phyloP scores from a whole-genome alignment of 1,140 invertebrate genomes.

The Chlorops oryzae region DNA sequence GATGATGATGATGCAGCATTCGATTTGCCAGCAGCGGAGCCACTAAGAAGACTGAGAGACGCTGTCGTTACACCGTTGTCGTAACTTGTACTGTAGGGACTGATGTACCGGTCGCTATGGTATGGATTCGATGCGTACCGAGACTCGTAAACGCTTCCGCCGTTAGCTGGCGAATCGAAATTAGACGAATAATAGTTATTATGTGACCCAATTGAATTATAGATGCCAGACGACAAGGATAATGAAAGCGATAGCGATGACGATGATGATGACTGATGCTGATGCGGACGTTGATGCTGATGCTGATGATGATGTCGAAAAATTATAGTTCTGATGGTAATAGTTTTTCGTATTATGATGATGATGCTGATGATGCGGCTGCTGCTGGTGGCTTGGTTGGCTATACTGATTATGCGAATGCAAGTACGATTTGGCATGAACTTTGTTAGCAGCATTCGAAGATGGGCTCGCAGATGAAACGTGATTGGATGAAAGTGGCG shows the following conservation, averaged over 20 bases:
- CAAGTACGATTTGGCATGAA: too few species aligned
- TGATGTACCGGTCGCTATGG: slow-evolving; percentile 37
- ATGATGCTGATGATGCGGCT: background rate
- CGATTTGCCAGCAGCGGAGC: slow-evolving; percentile 1
- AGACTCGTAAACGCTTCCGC: slow-evolving; percentile 30
- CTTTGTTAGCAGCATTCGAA: slow-evolving; percentile 1
- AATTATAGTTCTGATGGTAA: too few species aligned
- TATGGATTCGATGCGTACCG: slow-evolving; percentile 24
- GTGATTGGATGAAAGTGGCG: background rate
- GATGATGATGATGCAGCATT: slow-evolving; percentile 23
- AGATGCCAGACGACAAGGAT: background rate
- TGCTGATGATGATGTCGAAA: background rate
- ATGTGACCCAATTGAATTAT: background rate
- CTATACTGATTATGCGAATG: background rate
- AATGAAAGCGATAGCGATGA: background rate
- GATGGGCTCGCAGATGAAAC: too few species aligned
- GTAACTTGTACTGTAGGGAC: slow-evolving; percentile 43
- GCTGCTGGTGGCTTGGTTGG: background rate
- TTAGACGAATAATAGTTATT: slow-evolving; percentile 24
- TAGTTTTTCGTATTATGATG: too few species aligned
- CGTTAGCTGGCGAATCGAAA: slow-evolving; percentile 24
- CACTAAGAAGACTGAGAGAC: slow-evolving; percentile 30
- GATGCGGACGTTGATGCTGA: background rate
- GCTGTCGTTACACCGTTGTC: slow-evolving; percentile 47
- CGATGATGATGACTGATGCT: slow-evolving; percentile 2